Evolutionary conservation across 2,797 vertebrate species (phyloP).

Genomic region (Taenioides sp.): DNA sequence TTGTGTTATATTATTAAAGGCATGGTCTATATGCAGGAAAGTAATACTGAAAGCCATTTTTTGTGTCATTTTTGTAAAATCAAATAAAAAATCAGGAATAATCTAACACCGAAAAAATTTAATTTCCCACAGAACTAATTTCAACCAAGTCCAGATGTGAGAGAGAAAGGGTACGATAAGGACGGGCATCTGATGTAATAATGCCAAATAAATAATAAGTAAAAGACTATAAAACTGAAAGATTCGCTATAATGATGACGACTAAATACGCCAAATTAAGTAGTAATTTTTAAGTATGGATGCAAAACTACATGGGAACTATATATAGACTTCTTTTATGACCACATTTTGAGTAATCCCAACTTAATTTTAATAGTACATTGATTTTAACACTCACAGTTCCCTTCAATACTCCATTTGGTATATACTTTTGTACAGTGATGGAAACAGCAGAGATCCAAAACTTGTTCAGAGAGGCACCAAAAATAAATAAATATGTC

Average conservation of each 20-base stretch:
- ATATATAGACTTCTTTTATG: background rate
- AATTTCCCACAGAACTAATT: no score
- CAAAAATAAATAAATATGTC: conserved; percentile 63
- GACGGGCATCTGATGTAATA: background rate
- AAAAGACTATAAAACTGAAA: background rate
- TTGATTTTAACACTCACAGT: conserved; percentile 3
- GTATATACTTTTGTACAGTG: conserved; percentile 10
- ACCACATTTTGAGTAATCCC: conserved; percentile 9
- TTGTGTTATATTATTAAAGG: no score
- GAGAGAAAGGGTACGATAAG: background rate
- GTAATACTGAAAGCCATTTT: no score
- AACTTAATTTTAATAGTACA: background rate
- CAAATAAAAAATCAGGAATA: no score
- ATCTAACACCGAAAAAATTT: no score
- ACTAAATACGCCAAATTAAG: background rate
- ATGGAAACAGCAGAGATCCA: conserved; percentile 20
- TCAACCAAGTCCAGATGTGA: no score
- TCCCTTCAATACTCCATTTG: conserved; percentile 5
- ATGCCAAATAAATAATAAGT: background rate
- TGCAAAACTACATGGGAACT: background rate
- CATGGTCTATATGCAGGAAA: no score
- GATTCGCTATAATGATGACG: background rate
- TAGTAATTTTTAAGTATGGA: no score
- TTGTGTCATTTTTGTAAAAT: no score
- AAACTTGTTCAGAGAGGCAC: conserved; percentile 61